These are phyloP conservation scores for Ceratosolen fusciceps DNA, from an alignment of 1,140 invertebrate genomes.

Conservation along the genomic window DNA sequence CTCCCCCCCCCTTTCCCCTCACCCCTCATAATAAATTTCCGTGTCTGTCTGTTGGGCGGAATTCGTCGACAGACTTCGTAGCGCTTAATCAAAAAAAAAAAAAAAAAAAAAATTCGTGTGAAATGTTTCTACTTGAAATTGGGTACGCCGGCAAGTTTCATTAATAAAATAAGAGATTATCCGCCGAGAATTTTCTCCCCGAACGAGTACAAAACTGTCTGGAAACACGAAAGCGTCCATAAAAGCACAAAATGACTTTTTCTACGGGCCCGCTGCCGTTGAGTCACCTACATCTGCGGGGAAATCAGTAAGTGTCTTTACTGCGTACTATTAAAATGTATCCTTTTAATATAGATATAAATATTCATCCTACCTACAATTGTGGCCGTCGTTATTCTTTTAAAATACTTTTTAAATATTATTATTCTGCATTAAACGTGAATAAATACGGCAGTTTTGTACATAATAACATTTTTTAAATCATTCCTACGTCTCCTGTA, in stretches of 20 bases:
- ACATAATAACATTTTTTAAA: too few species aligned
- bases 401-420: too few species aligned
- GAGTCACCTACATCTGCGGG: slow-evolving; percentile 30
- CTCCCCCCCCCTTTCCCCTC: too few species aligned
- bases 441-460: too few species aligned
- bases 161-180: slow-evolving; percentile 58
- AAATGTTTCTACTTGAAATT: slow-evolving; percentile 50
- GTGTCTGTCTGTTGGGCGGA: background rate
- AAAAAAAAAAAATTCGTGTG: slow-evolving; percentile 35
- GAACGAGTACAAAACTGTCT: slow-evolving; percentile 11
- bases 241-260: slow-evolving; percentile 68
- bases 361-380: too few species aligned
- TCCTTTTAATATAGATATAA: too few species aligned
- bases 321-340: slow-evolving; percentile 15
- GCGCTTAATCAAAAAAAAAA: slow-evolving; percentile 44
- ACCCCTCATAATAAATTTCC: slow-evolving; percentile 11
- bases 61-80: slow-evolving; percentile 32
- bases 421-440: too few species aligned
- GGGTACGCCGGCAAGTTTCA: slow-evolving; percentile 49
- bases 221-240: slow-evolving; percentile 54
- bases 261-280: slow-evolving; percentile 17
- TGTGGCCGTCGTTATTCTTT: too few species aligned
- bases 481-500: too few species aligned
- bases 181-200: slow-evolving; percentile 26
- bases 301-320: slow-evolving; percentile 46